phyloP scores from a whole-genome alignment of 2,113 vertebrate genomes.

The Panthera uncia region DNA sequence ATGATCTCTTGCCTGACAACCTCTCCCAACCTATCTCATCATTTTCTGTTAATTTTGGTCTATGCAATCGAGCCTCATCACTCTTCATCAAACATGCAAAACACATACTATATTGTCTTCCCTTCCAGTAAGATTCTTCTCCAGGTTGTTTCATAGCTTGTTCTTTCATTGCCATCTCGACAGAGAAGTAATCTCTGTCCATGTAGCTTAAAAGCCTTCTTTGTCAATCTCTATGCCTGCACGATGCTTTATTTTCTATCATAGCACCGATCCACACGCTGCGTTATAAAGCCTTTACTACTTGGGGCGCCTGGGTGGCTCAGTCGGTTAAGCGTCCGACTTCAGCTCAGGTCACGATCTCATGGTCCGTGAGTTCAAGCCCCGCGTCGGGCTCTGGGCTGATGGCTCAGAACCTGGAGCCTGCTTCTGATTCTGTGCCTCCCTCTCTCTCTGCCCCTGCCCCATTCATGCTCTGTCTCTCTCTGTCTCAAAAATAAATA shows the following conservation, averaged over 20 bases:
- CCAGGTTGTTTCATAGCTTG: not conserved
- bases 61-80: not conserved
- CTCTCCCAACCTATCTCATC: not conserved
- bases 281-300: not conserved
- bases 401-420: too few species aligned
- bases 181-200: not conserved
- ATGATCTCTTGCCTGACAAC: not conserved
- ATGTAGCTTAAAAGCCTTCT: too few species aligned
- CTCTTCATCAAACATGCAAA: not conserved
- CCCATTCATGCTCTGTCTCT: too few species aligned
- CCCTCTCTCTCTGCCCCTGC: too few species aligned
- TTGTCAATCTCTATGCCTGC: not conserved
- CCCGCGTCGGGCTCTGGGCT: too few species aligned
- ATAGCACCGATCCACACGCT: not conserved
- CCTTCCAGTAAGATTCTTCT: not conserved
- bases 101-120: not conserved
- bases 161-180: not conserved
- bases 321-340: too few species aligned
- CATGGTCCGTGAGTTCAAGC: fast-evolving
- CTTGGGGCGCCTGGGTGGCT: too few species aligned
- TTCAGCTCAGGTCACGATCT: too few species aligned
- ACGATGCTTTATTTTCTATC: not conserved
- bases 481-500: too few species aligned
- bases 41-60: not conserved
- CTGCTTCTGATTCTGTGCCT: too few species aligned